phyloP scores from a whole-genome alignment of 2,113 vertebrate species.

The Phoenicopterus ruber region DNA sequence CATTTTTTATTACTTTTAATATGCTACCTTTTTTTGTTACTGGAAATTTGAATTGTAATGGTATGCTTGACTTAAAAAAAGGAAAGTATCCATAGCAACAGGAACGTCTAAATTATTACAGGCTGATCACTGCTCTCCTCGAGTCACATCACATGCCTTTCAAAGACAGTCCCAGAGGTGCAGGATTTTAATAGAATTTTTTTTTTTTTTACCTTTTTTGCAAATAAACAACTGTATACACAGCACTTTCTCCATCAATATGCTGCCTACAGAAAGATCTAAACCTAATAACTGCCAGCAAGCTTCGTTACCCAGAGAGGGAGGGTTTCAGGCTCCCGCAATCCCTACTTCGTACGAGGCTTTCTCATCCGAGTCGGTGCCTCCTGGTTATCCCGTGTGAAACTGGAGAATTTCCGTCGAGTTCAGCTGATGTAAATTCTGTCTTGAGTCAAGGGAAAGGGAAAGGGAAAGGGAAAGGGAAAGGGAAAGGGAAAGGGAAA shows the following conservation, averaged over 20 bases:
- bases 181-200: constrained; percentile 13
- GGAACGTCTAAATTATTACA: constrained; percentile 60
- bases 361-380: background rate
- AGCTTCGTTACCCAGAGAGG: background rate
- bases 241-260: background rate
- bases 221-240: background rate
- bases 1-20: constrained; percentile 24
- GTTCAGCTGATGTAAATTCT: background rate
- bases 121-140: constrained; percentile 45
- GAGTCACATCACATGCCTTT: constrained; percentile 8
- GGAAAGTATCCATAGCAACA: constrained; percentile 67
- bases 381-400: background rate
- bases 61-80: constrained; percentile 35
- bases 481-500: background rate
- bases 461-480: background rate
- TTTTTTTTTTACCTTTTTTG: background rate
- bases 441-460: background rate
- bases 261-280: background rate
- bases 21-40: background rate
- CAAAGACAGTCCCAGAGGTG: constrained; percentile 43
- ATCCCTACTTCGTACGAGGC: background rate
- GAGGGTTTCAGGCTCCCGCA: background rate
- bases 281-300: background rate
- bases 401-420: background rate
- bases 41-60: constrained; percentile 67